Base-by-base conservation (phyloP, 2,888 invertebrate genomes). In the Euspilapteryx auroguttella region DNA sequence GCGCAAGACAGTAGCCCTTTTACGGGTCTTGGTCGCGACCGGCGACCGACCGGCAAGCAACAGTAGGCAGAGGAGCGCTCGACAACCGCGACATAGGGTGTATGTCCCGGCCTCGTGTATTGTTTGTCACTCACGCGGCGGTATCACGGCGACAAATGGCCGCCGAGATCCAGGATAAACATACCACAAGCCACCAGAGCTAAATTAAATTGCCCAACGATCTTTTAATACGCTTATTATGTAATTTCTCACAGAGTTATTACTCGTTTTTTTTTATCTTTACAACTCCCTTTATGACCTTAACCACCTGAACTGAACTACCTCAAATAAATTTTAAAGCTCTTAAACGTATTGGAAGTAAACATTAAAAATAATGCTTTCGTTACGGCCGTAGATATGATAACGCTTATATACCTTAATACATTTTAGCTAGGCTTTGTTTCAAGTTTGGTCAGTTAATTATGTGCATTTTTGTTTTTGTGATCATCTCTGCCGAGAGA, bases 91-190 rank as follows among this genome's bases (percentile, higher is more conserved):
- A 47, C 56, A 55, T 57, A 12, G 53, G 55, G 58, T 63, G 68
- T 64, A 68, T 54, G 73, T 73, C n/a, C 71, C 41, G 35, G 40
- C 34, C 38, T 40, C 32, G 46, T 44, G 50, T 54, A 75, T 75
- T 75, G 73, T 75, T 57, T 59, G 73, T 69, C 73, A 71, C 59
- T 75, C 73, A 69, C 41, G 34, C 39, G 44, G n/a, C n/a, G 52
- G 55, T 55, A 61, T 59, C 65, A 50, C 50, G 44, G 51, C 62
- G 71, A 73, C 73, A 73, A 75, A 75, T 75, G 59, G 63, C 55
- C 49, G 38, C 49, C 34, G 46, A 55, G 55, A 56, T 54, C 37
- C 51, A 41, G 55, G 51, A 58, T 55, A 54, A 55, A 53, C 53
- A 53, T 49, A 49, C 49, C 43, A 49, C 38, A 42, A 47, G 49